These are phyloP conservation scores for Dreissena polymorpha DNA, from an alignment of 1,140 invertebrate species.

Conservation along the genomic window DNA sequence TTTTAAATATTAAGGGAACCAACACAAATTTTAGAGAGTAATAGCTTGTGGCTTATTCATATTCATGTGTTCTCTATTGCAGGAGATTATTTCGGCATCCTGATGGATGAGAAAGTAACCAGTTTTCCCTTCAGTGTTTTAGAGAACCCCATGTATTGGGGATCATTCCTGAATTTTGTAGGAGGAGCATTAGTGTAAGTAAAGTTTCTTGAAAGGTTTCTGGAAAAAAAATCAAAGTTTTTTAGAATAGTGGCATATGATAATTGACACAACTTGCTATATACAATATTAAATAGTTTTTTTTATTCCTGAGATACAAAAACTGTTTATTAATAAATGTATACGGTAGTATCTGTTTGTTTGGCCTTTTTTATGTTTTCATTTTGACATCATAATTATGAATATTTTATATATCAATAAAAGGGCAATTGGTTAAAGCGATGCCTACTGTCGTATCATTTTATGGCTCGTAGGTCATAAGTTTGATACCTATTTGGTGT, in stretches of 20 bases:
- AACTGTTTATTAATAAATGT: no score
- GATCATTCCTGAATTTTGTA: constrained; percentile 58
- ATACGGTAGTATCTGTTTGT: no score
- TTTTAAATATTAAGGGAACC: no score
- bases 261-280: not conserved
- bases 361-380: no score
- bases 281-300: not conserved
- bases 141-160: constrained; percentile 72
- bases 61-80: constrained; percentile 13
- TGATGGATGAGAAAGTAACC: constrained; percentile 67
- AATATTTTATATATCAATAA: no score
- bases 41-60: no score
- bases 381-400: no score
- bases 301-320: not conserved
- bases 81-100: constrained; percentile 74
- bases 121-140: constrained; percentile 70
- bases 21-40: no score
- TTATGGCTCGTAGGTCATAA: no score
- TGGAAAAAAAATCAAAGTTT: not conserved
- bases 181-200: constrained; percentile 51
- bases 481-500: no score
- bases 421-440: no score
- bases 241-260: not conserved
- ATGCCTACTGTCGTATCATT: no score
- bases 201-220: not conserved